A percentile compares a stretch with the other conserved stretches of the same genome.
These are phyloP conservation scores for Piliocolobus tephrosceles DNA, from an alignment of 2,113 vertebrate genomes.

Conservation along the genomic window DNA sequence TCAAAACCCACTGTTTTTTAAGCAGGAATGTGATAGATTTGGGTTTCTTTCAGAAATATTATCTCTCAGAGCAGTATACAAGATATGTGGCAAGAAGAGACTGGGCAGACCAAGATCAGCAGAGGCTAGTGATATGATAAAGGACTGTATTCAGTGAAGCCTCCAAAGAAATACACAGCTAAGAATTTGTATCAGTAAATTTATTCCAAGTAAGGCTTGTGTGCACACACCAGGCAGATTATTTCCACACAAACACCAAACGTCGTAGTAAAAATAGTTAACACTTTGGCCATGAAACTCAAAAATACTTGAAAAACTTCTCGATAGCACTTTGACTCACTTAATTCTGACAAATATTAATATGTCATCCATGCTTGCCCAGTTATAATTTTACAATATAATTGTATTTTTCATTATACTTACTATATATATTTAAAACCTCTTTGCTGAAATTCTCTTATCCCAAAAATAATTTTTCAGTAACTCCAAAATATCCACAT, in stretches of 20 bases:
- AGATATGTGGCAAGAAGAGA: not conserved
- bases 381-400: constrained; percentile 24
- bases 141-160: not conserved
- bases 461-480: not conserved
- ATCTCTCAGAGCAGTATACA: not conserved
- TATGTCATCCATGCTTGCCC: not conserved
- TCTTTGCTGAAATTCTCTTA: constrained; percentile 16
- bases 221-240: not conserved
- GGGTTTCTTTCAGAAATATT: not conserved
- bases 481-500: not conserved
- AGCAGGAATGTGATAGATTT: not conserved
- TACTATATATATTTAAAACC: not conserved
- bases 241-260: constrained; percentile 10
- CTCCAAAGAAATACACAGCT: constrained; percentile 43
- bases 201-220: constrained; percentile 58
- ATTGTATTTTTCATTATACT: not conserved
- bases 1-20: not conserved
- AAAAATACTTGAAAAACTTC: constrained; percentile 8
- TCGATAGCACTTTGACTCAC: not conserved
- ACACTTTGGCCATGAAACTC: not conserved
- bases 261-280: not conserved
- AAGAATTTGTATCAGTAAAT: constrained; percentile 33
- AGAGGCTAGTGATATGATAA: not conserved
- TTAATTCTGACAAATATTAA: not conserved
- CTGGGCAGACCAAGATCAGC: not conserved